phyloP scores from a whole-genome alignment of 2,888 invertebrate genomes.

The Hermodice carunculata region DNA sequence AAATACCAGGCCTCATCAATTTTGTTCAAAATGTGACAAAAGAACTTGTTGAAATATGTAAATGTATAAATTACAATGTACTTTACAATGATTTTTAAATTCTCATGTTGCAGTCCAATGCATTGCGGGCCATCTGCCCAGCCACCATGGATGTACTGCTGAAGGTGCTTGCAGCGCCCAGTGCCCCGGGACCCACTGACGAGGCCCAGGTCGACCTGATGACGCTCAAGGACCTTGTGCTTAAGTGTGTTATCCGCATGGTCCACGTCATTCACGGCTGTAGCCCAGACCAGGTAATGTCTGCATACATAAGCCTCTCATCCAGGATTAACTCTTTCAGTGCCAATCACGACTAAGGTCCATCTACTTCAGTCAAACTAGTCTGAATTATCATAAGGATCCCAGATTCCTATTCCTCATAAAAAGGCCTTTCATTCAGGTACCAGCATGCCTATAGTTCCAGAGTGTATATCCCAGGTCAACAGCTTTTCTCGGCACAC shows the following conservation, averaged over 20 bases:
- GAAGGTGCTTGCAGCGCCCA: conserved; percentile 68
- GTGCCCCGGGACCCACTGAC: not conserved
- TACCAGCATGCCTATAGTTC: too few species aligned
- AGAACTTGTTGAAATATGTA: not conserved
- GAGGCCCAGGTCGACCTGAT: conserved; percentile 64
- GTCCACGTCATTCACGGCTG: conserved; percentile 74
- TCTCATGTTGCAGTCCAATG: conserved; percentile 72
- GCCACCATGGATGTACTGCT: conserved; percentile 75
- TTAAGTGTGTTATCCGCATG: conserved; percentile 74
- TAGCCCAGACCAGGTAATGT: conserved; percentile 71
- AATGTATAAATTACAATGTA: not conserved
- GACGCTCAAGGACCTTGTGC: conserved; percentile 70
- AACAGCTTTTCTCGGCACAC: too few species aligned
- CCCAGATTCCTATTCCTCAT: too few species aligned
- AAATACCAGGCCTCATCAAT: too few species aligned
- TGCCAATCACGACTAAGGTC: not conserved
- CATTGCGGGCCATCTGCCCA: conserved; percentile 75
- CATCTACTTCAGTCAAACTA: not conserved
- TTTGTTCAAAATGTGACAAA: too few species aligned
- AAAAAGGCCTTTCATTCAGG: too few species aligned
- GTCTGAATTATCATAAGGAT: not conserved
- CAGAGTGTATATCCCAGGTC: too few species aligned
- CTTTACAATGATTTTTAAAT: not conserved
- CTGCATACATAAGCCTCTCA: not conserved
- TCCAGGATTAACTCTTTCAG: not conserved